Evolutionary conservation across 2,797 vertebrate species (phyloP).

Genomic region (Acipenser ruthenus): DNA sequence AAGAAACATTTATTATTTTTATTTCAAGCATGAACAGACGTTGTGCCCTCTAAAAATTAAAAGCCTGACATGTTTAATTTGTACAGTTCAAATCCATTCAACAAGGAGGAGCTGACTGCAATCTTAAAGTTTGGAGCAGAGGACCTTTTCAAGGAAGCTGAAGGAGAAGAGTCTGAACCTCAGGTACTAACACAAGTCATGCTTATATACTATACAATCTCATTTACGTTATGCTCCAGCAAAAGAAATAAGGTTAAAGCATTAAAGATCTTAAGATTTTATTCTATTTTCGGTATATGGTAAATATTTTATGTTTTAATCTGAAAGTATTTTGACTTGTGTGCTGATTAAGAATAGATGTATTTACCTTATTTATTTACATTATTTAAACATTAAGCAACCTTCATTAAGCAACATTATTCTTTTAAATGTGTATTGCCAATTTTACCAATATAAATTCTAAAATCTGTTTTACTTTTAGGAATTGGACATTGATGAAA

Average conservation of each 20-base stretch:
- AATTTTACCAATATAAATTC: background rate
- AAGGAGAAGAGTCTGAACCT: conserved; percentile 94
- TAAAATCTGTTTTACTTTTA: conserved; percentile 33
- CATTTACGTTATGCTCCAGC: too few species aligned
- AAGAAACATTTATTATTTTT: background rate
- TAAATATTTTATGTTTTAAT: too few species aligned
- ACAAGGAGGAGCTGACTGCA: conserved; percentile 94
- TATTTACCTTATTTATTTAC: background rate
- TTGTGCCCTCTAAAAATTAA: background rate
- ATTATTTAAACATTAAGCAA: background rate
- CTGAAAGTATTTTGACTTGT: too few species aligned
- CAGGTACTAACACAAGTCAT: conserved; percentile 60
- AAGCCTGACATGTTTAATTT: conserved; percentile 8
- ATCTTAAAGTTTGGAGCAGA: conserved; percentile 98
- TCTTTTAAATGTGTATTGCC: too few species aligned
- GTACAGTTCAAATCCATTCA: conserved; percentile 90
- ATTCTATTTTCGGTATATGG: too few species aligned
- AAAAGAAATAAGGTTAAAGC: too few species aligned
- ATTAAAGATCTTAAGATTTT: too few species aligned
- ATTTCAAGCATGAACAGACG: background rate
- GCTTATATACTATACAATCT: too few species aligned
- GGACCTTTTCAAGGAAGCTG: conserved; percentile 96
- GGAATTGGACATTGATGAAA: conserved; percentile 99
- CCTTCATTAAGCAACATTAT: too few species aligned
- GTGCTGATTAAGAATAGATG: background rate